Evolutionary conservation across 2,888 invertebrate species (phyloP), one percentile per base, ranked within the genome.

Genomic region (Nyleta sp.): DNA sequence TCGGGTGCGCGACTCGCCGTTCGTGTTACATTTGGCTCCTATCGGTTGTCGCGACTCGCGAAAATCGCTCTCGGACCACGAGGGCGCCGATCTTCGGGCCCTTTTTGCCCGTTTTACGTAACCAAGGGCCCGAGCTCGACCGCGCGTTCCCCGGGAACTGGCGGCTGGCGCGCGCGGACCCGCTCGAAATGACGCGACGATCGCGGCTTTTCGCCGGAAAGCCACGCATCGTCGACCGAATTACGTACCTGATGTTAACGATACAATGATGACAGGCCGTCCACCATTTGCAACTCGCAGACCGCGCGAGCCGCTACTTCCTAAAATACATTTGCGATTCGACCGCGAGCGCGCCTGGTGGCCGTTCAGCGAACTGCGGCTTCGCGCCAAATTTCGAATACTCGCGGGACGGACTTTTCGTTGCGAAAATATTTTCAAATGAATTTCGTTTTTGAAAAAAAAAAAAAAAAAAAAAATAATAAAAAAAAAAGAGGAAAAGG

Each of bases 221-320:
- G 13, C 22, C 17, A 35, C 64, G 20, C 50, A 38, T 38, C 24
- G 1, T 33, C 20, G 6, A 24, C 10, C 75, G 74, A 70, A 67
- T 72, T 42, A 71, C 84, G 64, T 88, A 90, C 89, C 89, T 89
- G 89, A 88, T 89, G 89, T 90, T 89, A 89, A 85, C 86, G 86
- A 83, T 77, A 86, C 87, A 82, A 88, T 80, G 83, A 85, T 87
- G 88, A 87, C 87, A 88, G 86, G 82, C 88, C 86, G 83, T 87
- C 89, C 89, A 90, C 90, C 90, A 90, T 89, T 90, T 88, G 86
- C 89, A 86, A 88, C 86, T 87, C 84, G 67, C 85, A 83, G 83
- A 84, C 59, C 82, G 82, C 82, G 81, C 80, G 84, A 81, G 78
- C 78, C 75, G 68, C 80, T 70, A 75, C 77, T 72, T 79, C 81